Evolutionary conservation across 2,888 invertebrate species (phyloP).

Genomic region (Hylaea fasciaria): DNA sequence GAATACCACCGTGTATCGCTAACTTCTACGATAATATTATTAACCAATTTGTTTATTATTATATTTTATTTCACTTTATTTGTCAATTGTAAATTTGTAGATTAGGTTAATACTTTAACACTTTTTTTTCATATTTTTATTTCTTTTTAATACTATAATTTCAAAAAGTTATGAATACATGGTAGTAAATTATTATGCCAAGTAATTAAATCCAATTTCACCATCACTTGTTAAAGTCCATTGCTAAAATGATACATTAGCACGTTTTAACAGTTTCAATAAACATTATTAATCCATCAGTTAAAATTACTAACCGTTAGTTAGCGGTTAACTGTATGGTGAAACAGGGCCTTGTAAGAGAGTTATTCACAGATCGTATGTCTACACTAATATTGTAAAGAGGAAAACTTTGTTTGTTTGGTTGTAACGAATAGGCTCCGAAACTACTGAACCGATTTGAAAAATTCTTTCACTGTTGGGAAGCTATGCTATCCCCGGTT

Average conservation of each 20-base stretch:
- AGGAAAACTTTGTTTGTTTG: too few relatives aligned
- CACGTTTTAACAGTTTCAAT: slow-evolving; percentile 22
- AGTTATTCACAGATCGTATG: slow-evolving; percentile 18
- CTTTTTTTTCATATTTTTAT: too few relatives aligned
- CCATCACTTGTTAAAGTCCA: slow-evolving; percentile 23
- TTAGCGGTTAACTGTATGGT: slow-evolving; percentile 27
- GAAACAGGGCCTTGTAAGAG: slow-evolving; percentile 22
- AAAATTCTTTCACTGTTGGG: too few relatives aligned
- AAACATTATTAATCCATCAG: slow-evolving; percentile 19
- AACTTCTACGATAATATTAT: background rate
- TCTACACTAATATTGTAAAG: background rate
- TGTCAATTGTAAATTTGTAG: background rate
- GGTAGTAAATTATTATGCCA: slow-evolving; percentile 13
- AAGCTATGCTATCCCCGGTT: too few relatives aligned
- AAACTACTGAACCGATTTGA: too few relatives aligned
- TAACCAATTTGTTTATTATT: background rate
- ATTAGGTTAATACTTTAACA: too few relatives aligned
- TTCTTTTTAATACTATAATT: background rate
- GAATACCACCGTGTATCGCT: slow-evolving; percentile 19
- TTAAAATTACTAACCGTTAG: slow-evolving; percentile 24
- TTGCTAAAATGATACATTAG: slow-evolving; percentile 26
- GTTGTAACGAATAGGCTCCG: too few relatives aligned
- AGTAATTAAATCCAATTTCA: slow-evolving; percentile 15
- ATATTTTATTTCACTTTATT: background rate
- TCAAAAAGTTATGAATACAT: slow-evolving; percentile 12